Percentiles rank a stretch among this genome's conserved stretches.
Evolutionary conservation across 1,140 invertebrate genomes (phyloP).

Genomic region (Drosophila subobscura): DNA sequence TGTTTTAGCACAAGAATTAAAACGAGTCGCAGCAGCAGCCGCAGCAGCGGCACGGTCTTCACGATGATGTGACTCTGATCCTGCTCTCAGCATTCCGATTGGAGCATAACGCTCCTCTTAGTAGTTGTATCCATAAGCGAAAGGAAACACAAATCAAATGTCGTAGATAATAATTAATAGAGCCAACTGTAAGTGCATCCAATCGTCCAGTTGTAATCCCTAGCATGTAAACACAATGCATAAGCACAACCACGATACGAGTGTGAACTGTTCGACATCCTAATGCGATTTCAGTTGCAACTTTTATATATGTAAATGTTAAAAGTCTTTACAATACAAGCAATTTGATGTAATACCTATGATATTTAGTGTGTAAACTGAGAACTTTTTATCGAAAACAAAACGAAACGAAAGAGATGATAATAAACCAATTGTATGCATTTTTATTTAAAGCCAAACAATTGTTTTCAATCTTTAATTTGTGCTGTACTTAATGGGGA

Average conservation of each 20-base stretch:
- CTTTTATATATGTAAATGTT: slow-evolving; percentile 46
- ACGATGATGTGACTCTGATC: slow-evolving; percentile 26
- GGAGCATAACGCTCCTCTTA: slow-evolving; percentile 13
- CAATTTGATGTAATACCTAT: slow-evolving; percentile 58
- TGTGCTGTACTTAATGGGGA: not conserved
- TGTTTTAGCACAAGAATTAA: slow-evolving; percentile 71
- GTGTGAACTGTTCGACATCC: slow-evolving; percentile 8
- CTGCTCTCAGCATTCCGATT: slow-evolving; percentile 60
- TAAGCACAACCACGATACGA: slow-evolving; percentile 50
- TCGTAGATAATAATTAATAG: slow-evolving; percentile 42
- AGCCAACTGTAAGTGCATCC: slow-evolving; percentile 34
- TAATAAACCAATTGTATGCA: slow-evolving; percentile 69
- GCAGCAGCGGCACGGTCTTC: slow-evolving; percentile 26
- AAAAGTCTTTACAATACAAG: slow-evolving; percentile 55
- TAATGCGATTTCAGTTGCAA: slow-evolving; percentile 47
- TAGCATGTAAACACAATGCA: slow-evolving; percentile 39
- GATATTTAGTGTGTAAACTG: slow-evolving; percentile 60
- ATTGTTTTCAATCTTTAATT: not conserved
- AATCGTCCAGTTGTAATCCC: slow-evolving; percentile 47
- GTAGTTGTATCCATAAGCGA: slow-evolving; percentile 53
- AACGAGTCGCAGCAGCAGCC: slow-evolving; percentile 13
- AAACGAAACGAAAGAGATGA: slow-evolving; percentile 3
- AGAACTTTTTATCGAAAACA: slow-evolving; percentile 48
- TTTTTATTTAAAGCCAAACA: slow-evolving; percentile 59
- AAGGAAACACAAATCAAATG: slow-evolving; percentile 39